Evolutionary conservation across 2,797 vertebrate species (phyloP).

Genomic region (Eupleurogrammus muticus): DNA sequence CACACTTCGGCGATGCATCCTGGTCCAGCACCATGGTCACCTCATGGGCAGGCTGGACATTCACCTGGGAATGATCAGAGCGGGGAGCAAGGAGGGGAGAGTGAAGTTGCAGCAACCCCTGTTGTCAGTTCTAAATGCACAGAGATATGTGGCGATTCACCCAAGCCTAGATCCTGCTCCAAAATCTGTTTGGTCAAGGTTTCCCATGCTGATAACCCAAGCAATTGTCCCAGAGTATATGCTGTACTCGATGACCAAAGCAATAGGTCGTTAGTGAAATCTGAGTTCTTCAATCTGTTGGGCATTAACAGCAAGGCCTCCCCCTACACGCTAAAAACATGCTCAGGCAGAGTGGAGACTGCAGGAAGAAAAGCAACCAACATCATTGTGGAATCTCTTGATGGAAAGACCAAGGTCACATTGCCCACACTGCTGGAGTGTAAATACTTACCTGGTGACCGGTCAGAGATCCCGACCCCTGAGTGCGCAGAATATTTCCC

Average conservation of each 20-base stretch:
- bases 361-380: background rate
- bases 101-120: background rate
- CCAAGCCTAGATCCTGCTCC: background rate
- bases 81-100: slow-evolving; percentile 5
- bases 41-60: too few relatives aligned
- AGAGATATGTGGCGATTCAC: background rate
- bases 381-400: background rate
- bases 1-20: slow-evolving; percentile 16
- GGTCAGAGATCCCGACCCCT: slow-evolving; percentile 34
- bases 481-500: background rate
- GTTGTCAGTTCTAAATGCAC: slow-evolving; percentile 8
- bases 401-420: slow-evolving; percentile 1
- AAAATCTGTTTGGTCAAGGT: slow-evolving; percentile 24
- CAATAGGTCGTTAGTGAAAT: background rate
- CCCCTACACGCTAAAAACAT: slow-evolving; percentile 8
- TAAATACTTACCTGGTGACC: slow-evolving; percentile 23
- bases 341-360: background rate
- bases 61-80: background rate
- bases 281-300: slow-evolving; percentile 1
- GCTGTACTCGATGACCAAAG: too few relatives aligned
- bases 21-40: slow-evolving; percentile 2
- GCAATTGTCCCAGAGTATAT: background rate
- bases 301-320: background rate
- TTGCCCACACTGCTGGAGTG: slow-evolving; percentile 29
- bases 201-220: background rate